Conservation (phyloP, 1,140 invertebrate species). For the Musca vetustissima region DNA sequence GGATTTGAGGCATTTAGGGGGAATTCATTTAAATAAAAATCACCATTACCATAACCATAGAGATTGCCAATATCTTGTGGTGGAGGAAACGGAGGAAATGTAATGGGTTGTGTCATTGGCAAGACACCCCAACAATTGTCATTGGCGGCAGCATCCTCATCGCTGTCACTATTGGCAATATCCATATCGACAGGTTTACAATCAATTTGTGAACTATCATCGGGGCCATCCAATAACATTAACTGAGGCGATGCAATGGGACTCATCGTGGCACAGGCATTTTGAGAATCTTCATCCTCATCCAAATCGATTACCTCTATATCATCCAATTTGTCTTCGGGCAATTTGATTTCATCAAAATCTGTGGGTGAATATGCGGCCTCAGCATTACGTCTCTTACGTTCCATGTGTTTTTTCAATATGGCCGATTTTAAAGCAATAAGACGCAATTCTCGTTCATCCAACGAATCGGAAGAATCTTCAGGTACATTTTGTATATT, state of each 20-base stretch:
- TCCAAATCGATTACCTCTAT: slow-evolving; percentile 31
- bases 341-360: slow-evolving; percentile 37
- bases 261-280: slow-evolving; percentile 35
- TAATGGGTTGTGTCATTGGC: background rate
- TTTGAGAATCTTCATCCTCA: slow-evolving; percentile 26
- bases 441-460: slow-evolving; percentile 44
- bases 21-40: slow-evolving; percentile 1
- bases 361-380: slow-evolving; percentile 53
- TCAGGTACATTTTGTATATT: slow-evolving; percentile 19
- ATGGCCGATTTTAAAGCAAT: slow-evolving; percentile 51
- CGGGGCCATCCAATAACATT: slow-evolving; percentile 15
- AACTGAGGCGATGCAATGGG: slow-evolving; percentile 44
- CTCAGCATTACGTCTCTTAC: slow-evolving; percentile 50
- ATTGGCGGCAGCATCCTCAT: slow-evolving; percentile 29
- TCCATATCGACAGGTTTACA: slow-evolving; percentile 53
- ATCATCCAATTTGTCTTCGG: slow-evolving; percentile 30
- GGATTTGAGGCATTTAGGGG: background rate
- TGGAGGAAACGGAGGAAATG: background rate
- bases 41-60: background rate
- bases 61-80: slow-evolving; percentile 6
- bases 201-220: slow-evolving; percentile 27
- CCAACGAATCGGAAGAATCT: slow-evolving; percentile 32
- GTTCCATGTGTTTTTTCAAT: slow-evolving; percentile 44
- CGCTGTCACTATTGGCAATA: slow-evolving; percentile 46
- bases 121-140: background rate